These are phyloP conservation scores for Novumbra hubbsi DNA, from an alignment of 2,797 vertebrate species.

Conservation along the genomic window DNA sequence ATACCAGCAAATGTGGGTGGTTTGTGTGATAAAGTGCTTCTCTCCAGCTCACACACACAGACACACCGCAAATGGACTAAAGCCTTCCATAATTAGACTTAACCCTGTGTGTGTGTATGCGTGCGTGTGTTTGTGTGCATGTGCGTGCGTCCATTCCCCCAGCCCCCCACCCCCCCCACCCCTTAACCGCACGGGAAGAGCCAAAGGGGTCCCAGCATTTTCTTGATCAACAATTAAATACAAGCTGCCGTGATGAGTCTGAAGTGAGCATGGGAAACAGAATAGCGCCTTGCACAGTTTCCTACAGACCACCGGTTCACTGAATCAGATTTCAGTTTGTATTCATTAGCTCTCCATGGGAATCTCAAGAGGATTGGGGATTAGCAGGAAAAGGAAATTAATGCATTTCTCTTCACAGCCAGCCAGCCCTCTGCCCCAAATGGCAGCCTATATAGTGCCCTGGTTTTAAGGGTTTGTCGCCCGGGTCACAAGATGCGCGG, in stretches of 20 bases:
- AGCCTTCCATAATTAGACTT: constrained; percentile 50
- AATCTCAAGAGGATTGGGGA: constrained; percentile 66
- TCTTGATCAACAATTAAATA: background rate
- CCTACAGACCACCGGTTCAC: constrained; percentile 25
- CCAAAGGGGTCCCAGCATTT: background rate
- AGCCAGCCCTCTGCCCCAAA: background rate
- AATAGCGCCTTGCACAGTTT: background rate
- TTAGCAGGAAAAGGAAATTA: constrained; percentile 64
- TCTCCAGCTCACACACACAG: constrained; percentile 1
- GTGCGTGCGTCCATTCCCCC: background rate
- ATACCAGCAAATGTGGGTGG: too few species aligned
- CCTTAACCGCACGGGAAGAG: background rate
- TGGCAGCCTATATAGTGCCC: background rate
- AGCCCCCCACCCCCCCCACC: too few species aligned
- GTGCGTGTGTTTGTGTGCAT: background rate
- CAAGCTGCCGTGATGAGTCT: background rate
- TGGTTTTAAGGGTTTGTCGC: background rate
- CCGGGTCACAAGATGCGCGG: background rate
- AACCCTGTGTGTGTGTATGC: constrained; percentile 18
- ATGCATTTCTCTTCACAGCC: constrained; percentile 41
- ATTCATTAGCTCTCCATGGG: constrained; percentile 62
- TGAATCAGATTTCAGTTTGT: constrained; percentile 61
- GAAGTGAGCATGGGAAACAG: background rate
- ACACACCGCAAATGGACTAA: constrained; percentile 11
- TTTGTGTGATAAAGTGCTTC: too few species aligned